A percentile compares a stretch with the other conserved stretches of the same genome.
These are phyloP conservation scores for Catharus minimus DNA, from an alignment of 2,113 vertebrate species.

Conservation along the genomic window DNA sequence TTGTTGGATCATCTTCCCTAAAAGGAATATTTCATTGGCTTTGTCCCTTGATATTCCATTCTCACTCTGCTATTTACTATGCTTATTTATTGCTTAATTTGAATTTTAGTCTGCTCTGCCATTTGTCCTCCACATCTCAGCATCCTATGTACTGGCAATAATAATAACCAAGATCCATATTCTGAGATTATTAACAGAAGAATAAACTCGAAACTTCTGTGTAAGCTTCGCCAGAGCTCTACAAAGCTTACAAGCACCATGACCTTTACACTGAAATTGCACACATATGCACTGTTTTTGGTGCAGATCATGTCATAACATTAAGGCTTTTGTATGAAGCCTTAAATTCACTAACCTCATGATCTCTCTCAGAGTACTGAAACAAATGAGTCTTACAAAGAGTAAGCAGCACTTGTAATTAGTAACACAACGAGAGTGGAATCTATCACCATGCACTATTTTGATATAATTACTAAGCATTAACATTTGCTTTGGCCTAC, in stretches of 20 bases:
- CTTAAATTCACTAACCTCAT: not conserved
- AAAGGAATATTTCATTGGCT: not conserved
- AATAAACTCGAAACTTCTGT: not conserved
- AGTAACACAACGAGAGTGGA: not conserved
- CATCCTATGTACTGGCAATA: not conserved
- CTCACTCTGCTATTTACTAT: not conserved
- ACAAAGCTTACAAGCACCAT: not conserved
- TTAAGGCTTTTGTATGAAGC: not conserved
- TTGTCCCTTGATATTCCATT: not conserved
- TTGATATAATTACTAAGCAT: not conserved
- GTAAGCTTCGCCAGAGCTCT: not conserved
- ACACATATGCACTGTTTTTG: not conserved
- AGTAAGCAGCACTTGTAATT: constrained; percentile 1
- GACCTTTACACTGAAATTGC: not conserved
- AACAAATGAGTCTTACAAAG: not conserved
- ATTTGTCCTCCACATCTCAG: not conserved
- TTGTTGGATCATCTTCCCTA: not conserved
- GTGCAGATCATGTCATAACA: not conserved
- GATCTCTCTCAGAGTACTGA: not conserved
- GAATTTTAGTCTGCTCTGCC: not conserved
- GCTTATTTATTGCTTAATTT: not conserved
- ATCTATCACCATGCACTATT: not conserved
- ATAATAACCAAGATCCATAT: not conserved
- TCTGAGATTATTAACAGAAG: not conserved
- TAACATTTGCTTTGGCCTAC: not conserved